These are phyloP conservation scores for Leptodirus hochenwartii DNA, from an alignment of 2,888 invertebrate genomes.

Conservation along the genomic window DNA sequence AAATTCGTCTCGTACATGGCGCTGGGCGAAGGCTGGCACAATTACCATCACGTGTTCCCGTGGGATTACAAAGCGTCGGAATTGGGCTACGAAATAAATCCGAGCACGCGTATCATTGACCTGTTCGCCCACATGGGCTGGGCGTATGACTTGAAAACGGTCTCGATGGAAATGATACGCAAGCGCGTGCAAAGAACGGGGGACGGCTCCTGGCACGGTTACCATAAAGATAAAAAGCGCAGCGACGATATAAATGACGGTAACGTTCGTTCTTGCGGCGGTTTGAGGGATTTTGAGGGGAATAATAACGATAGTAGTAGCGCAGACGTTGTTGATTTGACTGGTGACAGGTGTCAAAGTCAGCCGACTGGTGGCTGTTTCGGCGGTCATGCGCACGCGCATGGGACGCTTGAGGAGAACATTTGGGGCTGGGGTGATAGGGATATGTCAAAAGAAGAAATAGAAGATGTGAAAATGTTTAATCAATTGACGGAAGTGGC, in stretches of 20 bases:
- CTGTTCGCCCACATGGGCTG: conserved; percentile 67
- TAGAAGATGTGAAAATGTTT: conserved; percentile 13
- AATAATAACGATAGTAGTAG: too few species aligned
- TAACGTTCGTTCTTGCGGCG: background rate
- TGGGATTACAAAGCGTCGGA: conserved; percentile 76
- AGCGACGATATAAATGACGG: conserved; percentile 3
- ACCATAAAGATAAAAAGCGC: too few species aligned
- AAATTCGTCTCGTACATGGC: conserved; percentile 45
- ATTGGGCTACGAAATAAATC: conserved; percentile 38
- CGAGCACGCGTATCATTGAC: conserved; percentile 62
- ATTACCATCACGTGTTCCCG: conserved; percentile 74
- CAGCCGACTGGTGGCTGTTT: background rate
- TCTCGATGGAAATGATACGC: conserved; percentile 47
- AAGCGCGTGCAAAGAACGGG: conserved; percentile 55
- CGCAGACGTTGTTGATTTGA: too few species aligned
- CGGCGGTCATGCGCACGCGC: background rate
- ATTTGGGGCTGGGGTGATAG: conserved; percentile 76
- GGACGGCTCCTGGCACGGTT: conserved; percentile 50
- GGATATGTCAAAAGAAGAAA: conserved; percentile 53
- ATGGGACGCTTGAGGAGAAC: conserved; percentile 25
- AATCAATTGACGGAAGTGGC: too few species aligned
- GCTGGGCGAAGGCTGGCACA: conserved; percentile 70
- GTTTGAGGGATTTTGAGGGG: background rate
- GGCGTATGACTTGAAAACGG: conserved; percentile 76
- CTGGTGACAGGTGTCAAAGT: background rate